Base-by-base conservation (phyloP, 1,140 invertebrate species). In the Conus betulinus region DNA sequence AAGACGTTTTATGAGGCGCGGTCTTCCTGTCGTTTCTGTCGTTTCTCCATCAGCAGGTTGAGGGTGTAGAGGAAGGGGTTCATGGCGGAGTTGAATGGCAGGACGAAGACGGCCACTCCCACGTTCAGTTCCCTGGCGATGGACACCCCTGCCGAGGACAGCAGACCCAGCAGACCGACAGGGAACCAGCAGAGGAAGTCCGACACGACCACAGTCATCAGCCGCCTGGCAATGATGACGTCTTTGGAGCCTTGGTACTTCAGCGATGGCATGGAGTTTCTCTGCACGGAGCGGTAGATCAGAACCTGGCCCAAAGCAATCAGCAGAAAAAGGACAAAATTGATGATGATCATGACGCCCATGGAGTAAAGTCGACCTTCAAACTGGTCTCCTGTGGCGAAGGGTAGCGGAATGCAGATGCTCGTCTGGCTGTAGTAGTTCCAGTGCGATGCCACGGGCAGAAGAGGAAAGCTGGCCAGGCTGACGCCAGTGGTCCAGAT, bases 401-500 rank as follows among this genome's bases (percentile, higher is more conserved):
- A 85, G 20, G 92, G 92, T 11, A 93, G 84, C 13, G 91, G 89
- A 8, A 93, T 79, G 83, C 92, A 91, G 6, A 92, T 85, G 25
- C 87, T 88, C 0, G 91, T 91, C 39, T 90, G 87, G 8, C 89
- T 88, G 81, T 92, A 93, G 87, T 92, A 60, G 10, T 90, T 20
- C 89, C 89, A 90, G 79, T 90, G 63, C 3, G 55, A 82, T 23
- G 74, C 53, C 11, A 81, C 82, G 5, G 84, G 84, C 11, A 87
- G 39, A 11, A 89, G 67, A 2, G 89, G 89, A 67, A 87, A 39
- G 39, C 8, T 25, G 1, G 86, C 86, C 85, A 89, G 82, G 11
- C 23, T 15, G 0, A 85, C 7, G 3, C 89, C 89, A 3, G 79
- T 10, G 1, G 63, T 52, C 89, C 89, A 89, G 10, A 85, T 71